phyloP scores from a whole-genome alignment of 2,113 vertebrate genomes.

The Serinus canaria region DNA sequence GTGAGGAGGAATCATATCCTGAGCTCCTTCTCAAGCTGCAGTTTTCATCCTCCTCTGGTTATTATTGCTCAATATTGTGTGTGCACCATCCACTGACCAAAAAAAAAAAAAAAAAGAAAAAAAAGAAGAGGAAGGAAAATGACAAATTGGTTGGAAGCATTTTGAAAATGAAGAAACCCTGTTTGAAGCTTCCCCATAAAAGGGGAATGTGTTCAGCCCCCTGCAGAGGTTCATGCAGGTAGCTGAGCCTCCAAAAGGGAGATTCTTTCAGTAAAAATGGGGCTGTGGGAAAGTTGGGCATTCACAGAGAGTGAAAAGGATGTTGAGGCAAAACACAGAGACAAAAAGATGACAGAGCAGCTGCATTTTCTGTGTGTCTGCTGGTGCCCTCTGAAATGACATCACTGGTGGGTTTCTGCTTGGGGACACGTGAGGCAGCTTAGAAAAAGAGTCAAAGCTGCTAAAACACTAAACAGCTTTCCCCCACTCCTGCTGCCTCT shows the following conservation, averaged over 20 bases:
- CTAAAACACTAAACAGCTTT: not conserved
- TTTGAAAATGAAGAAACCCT: not conserved
- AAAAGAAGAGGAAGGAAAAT: not conserved
- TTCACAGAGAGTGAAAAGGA: not conserved
- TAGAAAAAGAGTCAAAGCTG: not conserved
- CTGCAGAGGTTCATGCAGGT: not conserved
- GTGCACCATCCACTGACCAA: not conserved
- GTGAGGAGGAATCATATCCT: constrained; percentile 61
- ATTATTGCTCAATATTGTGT: constrained; percentile 12
- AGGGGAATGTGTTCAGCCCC: not conserved
- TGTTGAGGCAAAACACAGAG: not conserved
- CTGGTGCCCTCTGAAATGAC: not conserved
- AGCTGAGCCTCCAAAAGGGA: not conserved
- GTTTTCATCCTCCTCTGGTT: constrained; percentile 43
- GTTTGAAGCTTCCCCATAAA: not conserved
- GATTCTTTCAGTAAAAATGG: not conserved
- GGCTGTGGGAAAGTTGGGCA: not conserved
- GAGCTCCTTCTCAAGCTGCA: constrained; percentile 22
- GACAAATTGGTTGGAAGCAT: not conserved
- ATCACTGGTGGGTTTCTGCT: not conserved
- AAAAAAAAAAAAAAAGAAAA: not conserved
- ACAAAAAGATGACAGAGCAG: not conserved
- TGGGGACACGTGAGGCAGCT: not conserved
- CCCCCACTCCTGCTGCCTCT: not conserved
- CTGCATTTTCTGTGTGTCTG: not conserved